Percentiles rank a stretch among this genome's conserved stretches.
Conservation (phyloP, 1,140 invertebrate genomes). For the Drosophila guanche region DNA sequence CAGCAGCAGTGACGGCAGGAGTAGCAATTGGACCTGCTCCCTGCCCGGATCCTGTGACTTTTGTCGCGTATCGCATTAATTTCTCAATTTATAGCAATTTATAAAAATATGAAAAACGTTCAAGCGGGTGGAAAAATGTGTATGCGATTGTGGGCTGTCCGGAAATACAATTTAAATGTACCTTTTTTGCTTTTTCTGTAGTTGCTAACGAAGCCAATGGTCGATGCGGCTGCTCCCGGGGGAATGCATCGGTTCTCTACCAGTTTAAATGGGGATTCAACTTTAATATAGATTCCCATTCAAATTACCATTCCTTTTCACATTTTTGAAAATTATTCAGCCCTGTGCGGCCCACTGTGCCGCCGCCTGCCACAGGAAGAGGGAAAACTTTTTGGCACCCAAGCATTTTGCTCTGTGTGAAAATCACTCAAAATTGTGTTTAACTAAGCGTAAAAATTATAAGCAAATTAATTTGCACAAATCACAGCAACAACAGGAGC, state of each 20-base stretch:
- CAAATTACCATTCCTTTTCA: constrained; percentile 6
- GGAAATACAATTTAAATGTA: constrained; percentile 73
- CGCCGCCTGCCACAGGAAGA: constrained; percentile 8
- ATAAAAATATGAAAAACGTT: constrained; percentile 79
- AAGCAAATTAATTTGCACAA: constrained; percentile 81
- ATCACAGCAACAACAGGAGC: constrained; percentile 65
- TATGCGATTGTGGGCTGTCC: constrained; percentile 21
- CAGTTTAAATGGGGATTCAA: constrained; percentile 17
- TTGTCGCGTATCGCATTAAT: constrained; percentile 78
- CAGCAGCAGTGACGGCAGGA: constrained; percentile 10
- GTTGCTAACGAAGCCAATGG: constrained; percentile 56
- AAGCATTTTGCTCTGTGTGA: constrained; percentile 73
- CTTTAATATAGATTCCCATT: constrained; percentile 32
- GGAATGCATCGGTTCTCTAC: constrained; percentile 8
- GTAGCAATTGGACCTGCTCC: constrained; percentile 11
- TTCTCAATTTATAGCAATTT: constrained; percentile 82
- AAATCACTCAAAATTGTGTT: constrained; percentile 82
- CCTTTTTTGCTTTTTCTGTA: constrained; percentile 34
- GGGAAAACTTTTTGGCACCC: constrained; percentile 68
- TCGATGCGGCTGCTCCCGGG: constrained; percentile 18
- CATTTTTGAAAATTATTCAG: neutral
- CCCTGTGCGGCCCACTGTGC: constrained; percentile 39
- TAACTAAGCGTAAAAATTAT: constrained; percentile 82
- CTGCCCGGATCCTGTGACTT: constrained; percentile 54
- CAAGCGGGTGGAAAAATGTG: constrained; percentile 23